Evolutionary conservation across 2,888 invertebrate genomes (phyloP).

Genomic region (Mechanitis mazaeus): DNA sequence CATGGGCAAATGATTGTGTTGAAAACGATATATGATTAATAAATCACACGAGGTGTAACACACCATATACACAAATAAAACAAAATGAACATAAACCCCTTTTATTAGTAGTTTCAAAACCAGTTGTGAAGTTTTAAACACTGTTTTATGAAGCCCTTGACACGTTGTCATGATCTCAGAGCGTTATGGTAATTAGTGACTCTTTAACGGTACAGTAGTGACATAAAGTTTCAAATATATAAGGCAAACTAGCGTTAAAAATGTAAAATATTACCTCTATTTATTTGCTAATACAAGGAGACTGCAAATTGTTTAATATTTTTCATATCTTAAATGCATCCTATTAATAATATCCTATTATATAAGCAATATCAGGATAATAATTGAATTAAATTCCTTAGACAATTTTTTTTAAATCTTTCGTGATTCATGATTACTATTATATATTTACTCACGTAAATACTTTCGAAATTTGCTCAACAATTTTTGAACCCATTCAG

Average conservation of each 20-base stretch:
- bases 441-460: too few relatives aligned
- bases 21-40: conserved; percentile 19
- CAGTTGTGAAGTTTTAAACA: neutral
- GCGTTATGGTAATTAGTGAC: conserved; percentile 1
- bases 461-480: too few relatives aligned
- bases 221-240: conserved; percentile 4
- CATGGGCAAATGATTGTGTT: conserved; percentile 43
- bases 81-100: neutral
- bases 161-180: conserved; percentile 2
- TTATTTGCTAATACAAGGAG: too few relatives aligned
- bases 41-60: conserved; percentile 10
- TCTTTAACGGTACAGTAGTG: neutral
- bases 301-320: too few relatives aligned
- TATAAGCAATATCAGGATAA: too few relatives aligned
- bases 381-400: too few relatives aligned
- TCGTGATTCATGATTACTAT: too few relatives aligned
- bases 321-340: too few relatives aligned
- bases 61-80: neutral
- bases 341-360: too few relatives aligned
- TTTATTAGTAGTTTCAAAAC: neutral
- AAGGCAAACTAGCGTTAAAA: neutral
- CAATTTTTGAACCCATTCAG: too few relatives aligned
- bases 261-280: neutral
- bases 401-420: too few relatives aligned
- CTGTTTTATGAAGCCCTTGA: neutral